phyloP scores from a whole-genome alignment of 2,888 invertebrate species.

The Luffia ferchaultella region DNA sequence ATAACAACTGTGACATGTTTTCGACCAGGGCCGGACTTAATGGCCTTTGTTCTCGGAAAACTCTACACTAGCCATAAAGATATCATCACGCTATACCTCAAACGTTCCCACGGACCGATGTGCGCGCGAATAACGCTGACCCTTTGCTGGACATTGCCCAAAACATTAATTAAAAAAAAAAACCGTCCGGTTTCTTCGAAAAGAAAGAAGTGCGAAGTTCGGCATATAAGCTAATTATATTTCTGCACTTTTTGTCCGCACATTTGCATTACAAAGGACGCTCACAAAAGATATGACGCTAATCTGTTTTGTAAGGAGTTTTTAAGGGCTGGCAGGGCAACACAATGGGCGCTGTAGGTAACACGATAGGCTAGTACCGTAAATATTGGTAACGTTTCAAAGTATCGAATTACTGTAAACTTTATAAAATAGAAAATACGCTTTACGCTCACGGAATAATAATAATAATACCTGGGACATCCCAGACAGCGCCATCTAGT shows the following conservation, averaged over 20 bases:
- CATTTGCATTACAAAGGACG: conserved; percentile 52
- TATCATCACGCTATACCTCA: conserved; percentile 37
- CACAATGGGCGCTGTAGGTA: neutral
- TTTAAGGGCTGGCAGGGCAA: neutral
- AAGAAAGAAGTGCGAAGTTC: conserved; percentile 20
- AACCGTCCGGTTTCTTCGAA: conserved; percentile 17
- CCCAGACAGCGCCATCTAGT: no score
- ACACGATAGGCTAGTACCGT: neutral
- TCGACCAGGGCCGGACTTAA: conserved; percentile 48
- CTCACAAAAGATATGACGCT: conserved; percentile 44
- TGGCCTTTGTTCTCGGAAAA: conserved; percentile 57
- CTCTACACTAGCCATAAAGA: conserved; percentile 41
- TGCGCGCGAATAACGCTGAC: conserved; percentile 37
- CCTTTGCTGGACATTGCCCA: conserved; percentile 51
- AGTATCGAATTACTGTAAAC: no score
- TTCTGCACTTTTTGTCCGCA: conserved; percentile 57
- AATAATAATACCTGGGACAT: no score
- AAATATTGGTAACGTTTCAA: neutral
- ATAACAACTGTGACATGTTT: conserved; percentile 64
- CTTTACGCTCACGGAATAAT: no score
- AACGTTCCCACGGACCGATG: conserved; percentile 39
- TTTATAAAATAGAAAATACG: no score
- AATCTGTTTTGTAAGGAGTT: conserved; percentile 34
- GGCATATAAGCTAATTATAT: conserved; percentile 59
- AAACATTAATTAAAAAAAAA: conserved; percentile 59